A percentile compares a stretch with the other conserved stretches of the same genome.
phyloP scores from a whole-genome alignment of 2,888 invertebrate genomes.

The Panorpa germanica region DNA sequence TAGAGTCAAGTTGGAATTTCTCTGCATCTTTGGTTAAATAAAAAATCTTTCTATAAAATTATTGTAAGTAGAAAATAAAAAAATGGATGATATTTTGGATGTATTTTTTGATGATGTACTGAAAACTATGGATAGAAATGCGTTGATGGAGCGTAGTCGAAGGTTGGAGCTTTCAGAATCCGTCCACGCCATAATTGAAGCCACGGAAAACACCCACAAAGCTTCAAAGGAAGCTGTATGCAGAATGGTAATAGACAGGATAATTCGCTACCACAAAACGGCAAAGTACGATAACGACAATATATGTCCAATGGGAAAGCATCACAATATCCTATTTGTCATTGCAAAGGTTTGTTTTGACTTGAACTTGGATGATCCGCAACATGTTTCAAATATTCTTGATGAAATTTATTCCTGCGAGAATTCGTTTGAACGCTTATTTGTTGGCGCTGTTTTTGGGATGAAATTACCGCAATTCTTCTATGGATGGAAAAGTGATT shows the following conservation, averaged over 20 bases:
- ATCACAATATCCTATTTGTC: slow-evolving; percentile 54
- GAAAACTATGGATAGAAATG: slow-evolving; percentile 39
- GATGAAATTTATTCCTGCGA: slow-evolving; percentile 48
- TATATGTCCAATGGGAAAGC: slow-evolving; percentile 59
- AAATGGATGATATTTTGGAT: slow-evolving; percentile 49
- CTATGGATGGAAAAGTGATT: slow-evolving; percentile 56
- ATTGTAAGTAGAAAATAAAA: not conserved
- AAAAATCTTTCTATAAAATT: too few species aligned
- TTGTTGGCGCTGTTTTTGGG: slow-evolving; percentile 42
- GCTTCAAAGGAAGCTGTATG: too few species aligned
- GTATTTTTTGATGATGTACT: slow-evolving; percentile 52
- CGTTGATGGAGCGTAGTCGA: slow-evolving; percentile 42
- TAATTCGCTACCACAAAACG: slow-evolving; percentile 44
- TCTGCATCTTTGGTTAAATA: too few species aligned
- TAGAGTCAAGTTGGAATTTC: too few species aligned
- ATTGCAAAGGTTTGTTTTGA: slow-evolving; percentile 52
- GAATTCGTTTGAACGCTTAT: slow-evolving; percentile 47
- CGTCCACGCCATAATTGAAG: too few species aligned
- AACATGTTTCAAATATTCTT: slow-evolving; percentile 41
- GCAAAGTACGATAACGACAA: slow-evolving; percentile 40
- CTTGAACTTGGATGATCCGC: slow-evolving; percentile 45
- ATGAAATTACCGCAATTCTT: slow-evolving; percentile 32
- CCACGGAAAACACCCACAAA: too few species aligned
- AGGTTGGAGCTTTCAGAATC: slow-evolving; percentile 40
- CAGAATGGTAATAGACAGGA: too few species aligned